phyloP scores from a whole-genome alignment of 2,888 invertebrate genomes.

The Thalpophila matura region DNA sequence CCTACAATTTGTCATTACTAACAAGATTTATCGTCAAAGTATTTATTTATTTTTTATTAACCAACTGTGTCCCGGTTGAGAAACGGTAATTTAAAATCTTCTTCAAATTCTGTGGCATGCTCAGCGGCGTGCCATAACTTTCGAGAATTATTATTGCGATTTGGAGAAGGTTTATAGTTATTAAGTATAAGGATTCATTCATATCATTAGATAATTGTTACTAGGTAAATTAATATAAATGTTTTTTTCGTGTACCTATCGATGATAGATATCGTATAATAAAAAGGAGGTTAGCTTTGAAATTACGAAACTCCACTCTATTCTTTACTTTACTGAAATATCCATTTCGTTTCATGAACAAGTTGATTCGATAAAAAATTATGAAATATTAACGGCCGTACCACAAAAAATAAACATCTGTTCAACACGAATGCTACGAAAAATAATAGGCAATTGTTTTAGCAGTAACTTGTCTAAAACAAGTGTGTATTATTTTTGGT shows the following conservation, averaged over 20 bases:
- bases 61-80: conserved; percentile 29
- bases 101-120: conserved; percentile 30
- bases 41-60: conserved; percentile 2
- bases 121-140: not conserved
- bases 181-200: conserved; percentile 24
- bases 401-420: too few species aligned
- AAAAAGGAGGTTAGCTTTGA: conserved; percentile 23
- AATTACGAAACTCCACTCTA: conserved; percentile 9
- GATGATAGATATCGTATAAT: conserved; percentile 10
- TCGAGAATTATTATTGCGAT: too few species aligned
- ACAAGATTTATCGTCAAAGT: not conserved
- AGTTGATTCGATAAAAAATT: too few species aligned
- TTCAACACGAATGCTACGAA: too few species aligned
- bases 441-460: too few species aligned
- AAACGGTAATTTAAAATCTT: conserved; percentile 47
- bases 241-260: conserved; percentile 31
- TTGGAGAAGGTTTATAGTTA: conserved; percentile 44
- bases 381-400: too few species aligned
- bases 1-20: conserved; percentile 4
- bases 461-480: too few species aligned
- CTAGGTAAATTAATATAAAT: conserved; percentile 14
- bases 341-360: too few species aligned
- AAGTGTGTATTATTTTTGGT: too few species aligned
- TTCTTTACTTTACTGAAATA: not conserved
- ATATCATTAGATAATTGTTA: conserved; percentile 40